A percentile compares a stretch with the other conserved stretches of the same genome.
Conservation (phyloP, 2,888 invertebrate genomes). For the Hipparchia semele region DNA sequence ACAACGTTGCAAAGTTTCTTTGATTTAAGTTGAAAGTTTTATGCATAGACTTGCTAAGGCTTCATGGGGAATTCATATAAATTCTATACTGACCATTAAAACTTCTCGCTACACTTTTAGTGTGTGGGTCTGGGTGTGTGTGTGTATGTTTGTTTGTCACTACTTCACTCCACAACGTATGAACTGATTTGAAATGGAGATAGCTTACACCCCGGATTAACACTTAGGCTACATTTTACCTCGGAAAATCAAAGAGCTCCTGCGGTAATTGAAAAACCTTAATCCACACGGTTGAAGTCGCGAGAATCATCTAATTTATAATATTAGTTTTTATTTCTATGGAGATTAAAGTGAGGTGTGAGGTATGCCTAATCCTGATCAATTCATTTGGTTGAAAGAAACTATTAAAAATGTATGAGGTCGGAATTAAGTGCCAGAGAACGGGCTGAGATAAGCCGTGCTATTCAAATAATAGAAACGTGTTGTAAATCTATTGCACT, state of each 20-base stretch:
- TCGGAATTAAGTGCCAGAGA: slow-evolving; percentile 24
- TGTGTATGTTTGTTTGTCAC: too few species aligned
- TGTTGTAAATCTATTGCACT: slow-evolving; percentile 65
- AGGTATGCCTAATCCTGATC: not conserved
- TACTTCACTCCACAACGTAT: too few species aligned
- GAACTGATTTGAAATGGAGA: too few species aligned
- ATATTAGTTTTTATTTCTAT: not conserved
- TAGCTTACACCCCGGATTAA: too few species aligned
- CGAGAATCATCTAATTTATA: not conserved
- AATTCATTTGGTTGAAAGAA: not conserved
- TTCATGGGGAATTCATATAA: not conserved
- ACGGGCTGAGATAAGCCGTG: slow-evolving; percentile 48
- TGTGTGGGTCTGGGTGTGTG: not conserved
- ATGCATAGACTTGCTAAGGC: not conserved
- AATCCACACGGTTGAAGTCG: too few species aligned
- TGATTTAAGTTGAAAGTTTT: not conserved
- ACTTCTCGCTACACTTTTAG: not conserved
- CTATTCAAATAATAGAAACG: slow-evolving; percentile 58
- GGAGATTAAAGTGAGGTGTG: not conserved
- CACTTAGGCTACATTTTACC: too few species aligned
- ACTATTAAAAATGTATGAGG: slow-evolving; percentile 1
- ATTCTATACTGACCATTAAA: not conserved
- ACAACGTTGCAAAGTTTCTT: not conserved
- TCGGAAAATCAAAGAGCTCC: too few species aligned
- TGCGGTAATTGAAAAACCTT: too few species aligned